These are phyloP conservation scores for Odontamblyopus lacepedii DNA, from an alignment of 2,797 vertebrate genomes.

Conservation along the genomic window DNA sequence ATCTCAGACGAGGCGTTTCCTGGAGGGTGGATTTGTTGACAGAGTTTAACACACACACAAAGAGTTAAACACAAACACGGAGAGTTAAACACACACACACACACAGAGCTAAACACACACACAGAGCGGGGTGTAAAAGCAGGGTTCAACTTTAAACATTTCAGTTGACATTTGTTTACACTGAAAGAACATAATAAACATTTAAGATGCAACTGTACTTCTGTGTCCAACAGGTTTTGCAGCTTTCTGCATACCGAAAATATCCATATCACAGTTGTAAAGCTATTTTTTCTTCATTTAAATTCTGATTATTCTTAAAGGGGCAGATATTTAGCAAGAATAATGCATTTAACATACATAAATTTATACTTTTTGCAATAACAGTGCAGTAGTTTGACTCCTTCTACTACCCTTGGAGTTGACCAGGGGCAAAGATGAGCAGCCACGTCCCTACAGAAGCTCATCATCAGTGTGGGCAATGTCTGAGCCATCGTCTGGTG, in stretches of 20 bases:
- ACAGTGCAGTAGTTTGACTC: no score
- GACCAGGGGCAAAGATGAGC: no score
- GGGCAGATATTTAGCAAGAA: no score
- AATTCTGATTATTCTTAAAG: neutral
- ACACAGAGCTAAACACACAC: neutral
- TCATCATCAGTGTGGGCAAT: no score
- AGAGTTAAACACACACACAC: neutral
- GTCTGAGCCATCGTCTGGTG: no score
- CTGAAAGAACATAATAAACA: neutral
- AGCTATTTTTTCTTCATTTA: neutral
- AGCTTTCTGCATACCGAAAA: neutral
- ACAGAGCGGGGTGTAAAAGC: neutral
- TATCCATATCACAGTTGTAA: no score
- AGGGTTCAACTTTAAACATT: neutral
- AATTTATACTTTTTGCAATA: no score
- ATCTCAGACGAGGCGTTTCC: neutral
- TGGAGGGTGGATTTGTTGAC: neutral
- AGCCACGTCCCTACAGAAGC: no score
- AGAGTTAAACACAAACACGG: no score
- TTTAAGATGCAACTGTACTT: neutral
- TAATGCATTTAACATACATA: no score
- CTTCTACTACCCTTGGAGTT: no score
- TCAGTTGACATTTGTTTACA: neutral
- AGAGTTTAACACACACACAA: neutral
- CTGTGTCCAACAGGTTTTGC: neutral